Evolutionary conservation across 2,797 vertebrate species (phyloP), one percentile per base, ranked within the genome.

Genomic region (Brachymystax lenok): DNA sequence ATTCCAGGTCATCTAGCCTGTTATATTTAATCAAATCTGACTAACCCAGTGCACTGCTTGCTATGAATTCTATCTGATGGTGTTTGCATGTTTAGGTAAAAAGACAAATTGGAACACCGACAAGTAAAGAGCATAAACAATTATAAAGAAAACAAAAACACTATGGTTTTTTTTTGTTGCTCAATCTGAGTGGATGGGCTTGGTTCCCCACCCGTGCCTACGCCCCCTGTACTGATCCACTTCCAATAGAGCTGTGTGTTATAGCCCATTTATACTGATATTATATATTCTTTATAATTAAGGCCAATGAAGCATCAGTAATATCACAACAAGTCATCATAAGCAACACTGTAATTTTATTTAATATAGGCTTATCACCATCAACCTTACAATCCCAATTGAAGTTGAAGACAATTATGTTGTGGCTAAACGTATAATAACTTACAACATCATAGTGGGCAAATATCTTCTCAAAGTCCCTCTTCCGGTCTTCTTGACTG

Each of bases 391-490:
- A 69, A 30, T 19, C 8, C 16, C 4, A 68, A 27, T 27, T 17
- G 19, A 46, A 13, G 21, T 63, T 70, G 46, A 27, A 24, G 6
- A 51, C 46, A 27, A 46, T 24, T 2, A 71, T 14, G n/a, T 46
- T 50, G 12, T 28, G 24, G 46, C 21, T 63, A 5, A 63, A 35
- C 35, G 35, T 50, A 4, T 28, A 19, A 73, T 46, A 14, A 94
- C 96, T 95, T 89, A 98, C 97, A 63, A 98, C 95, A 0, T 99
- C 97, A 0, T 99, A 98, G 79, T 99, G 96, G 80, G 95, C 90
- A 70, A 98, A 98, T 81, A 98, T 98, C 87, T 97, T 97, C 92
- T 98, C 97, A 88, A 98, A 99, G 87, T 98, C 97, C 78, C 95
- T 94, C 76, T 83, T 96, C 54, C 97, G 92, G 87, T 98, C 97